Evolutionary conservation across 2,113 vertebrate species (phyloP), one percentile per base, ranked within the genome.

Genomic region (Cyprinodon variegatus): DNA sequence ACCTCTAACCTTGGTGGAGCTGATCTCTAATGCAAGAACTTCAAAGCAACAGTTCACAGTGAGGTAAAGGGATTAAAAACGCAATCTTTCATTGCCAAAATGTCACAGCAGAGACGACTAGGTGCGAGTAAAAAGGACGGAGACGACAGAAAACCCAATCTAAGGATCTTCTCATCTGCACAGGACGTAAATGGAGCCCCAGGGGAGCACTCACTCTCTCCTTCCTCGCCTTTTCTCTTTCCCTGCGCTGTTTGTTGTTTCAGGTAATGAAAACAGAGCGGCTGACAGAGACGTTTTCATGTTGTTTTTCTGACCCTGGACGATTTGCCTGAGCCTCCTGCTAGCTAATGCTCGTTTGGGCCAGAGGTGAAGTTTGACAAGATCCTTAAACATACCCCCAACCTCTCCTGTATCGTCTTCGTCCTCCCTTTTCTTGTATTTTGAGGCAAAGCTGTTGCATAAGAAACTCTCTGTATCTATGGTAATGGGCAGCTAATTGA

Each of bases 221-320:
- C 87, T 89, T 86, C 86, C 86, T 82, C 20, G 53, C 74, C 84
- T 77, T 85, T 82, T 72, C 63, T 69, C 77, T 72, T 70, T 76
- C 76, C 68, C 70, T 46, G 53, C 7, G 9, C 82, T 91, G 89
- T 90, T 76, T 93, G 78, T 91, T 92, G 88, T 89, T 76, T 76
- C 83, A 93, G 91, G 91, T 94, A 93, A 93, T 91, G 87, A 88
- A 93, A 95, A 95, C 95, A 95, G 63, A 86, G 90, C 50, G 76
- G 71, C 88, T 83, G 83, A 91, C 84, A 76, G 90, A 92, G 92
- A 94, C 84, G 72, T 92, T 92, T 87, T 87, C 86, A 79, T 91
- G 86, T 90, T 91, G 83, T 89, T 91, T 89, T 90, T 71, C 29
- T 88, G 91, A 88, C 90, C 90, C 20, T 57, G 48, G 29, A 61